Evolutionary conservation across 2,797 vertebrate species (phyloP), one percentile per base, ranked within the genome.

Genomic region (Macrochelys suwanniensis): DNA sequence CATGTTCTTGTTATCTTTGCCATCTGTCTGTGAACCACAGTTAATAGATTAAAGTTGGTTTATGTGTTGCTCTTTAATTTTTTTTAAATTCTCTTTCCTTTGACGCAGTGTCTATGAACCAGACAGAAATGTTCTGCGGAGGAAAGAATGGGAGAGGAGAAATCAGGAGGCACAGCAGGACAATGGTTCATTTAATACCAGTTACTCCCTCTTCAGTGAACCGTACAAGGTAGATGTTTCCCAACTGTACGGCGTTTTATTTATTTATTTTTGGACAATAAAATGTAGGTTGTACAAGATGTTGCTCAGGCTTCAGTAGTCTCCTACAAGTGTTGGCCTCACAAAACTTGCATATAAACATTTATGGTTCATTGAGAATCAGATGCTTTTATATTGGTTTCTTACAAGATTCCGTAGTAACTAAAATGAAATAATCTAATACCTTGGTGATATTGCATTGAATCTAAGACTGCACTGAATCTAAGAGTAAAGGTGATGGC

Each of bases 131-230:
- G 98, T 97, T 28, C 96, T 98, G 89, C 97, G 98, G 89, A 98
- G 98, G 94, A 98, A 98, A 91, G 98, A 98, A 92, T 98, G 98
- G 96, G 98, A 98, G 92, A 98, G 98, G 94, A 98, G 98, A 96
- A 99, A 97, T 93, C 98, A 98, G 96, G 98, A 99, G 88, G 84
- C 97, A 28, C 98, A 98, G 68, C 98, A 98, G 96, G 98, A 98
- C 93, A 98, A 98, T 51, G 96, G 97, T 77, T 1, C 96, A 0
- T 98, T 98, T 96, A 98, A 95, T 93, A 97, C 79, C 0, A 98
- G 97, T 97, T 98, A 98, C 93, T 98, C 98, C 57, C 98, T 99
- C 95, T 99, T 99, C 97, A 98, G 98, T 86, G 98, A 98, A 97
- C 98, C 98, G 0, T 98, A 98, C 94, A 99, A 99, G 98, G 98